Evolutionary conservation across 2,797 vertebrate species (phyloP), one percentile per base, ranked within the genome.

Genomic region (Natrix natrix): DNA sequence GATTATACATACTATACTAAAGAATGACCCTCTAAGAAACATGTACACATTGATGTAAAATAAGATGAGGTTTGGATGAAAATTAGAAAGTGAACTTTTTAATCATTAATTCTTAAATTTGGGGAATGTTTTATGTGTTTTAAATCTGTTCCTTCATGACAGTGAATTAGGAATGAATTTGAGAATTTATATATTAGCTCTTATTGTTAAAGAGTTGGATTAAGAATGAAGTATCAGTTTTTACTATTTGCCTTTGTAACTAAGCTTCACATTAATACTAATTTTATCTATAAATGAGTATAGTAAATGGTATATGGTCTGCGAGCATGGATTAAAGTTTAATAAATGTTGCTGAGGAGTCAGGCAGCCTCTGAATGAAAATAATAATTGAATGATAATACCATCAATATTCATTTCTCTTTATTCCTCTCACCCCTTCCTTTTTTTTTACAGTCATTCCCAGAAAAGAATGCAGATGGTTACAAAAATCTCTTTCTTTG

Each of bases 401-500:
- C 22, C 78, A 48, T 22, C 20, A 83, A 83, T 48, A 43, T 83
- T 83, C 78, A 48, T 48, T 83, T 48, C 10, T 83, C 78, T 83
- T 83, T 4, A 63, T 54, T 88, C 63, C 24, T 61, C 5, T 37
- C 26, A 3, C 6, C 22, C 22, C 12, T 8, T 10, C 7, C 13
- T 20, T 95, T 91, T 91, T 95, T 94, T 93, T 95, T 96, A 88
- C 95, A 99, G 99, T 95, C 98, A 98, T 90, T 98, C 99, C 52
- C 98, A 98, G 96, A 99, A 99, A 97, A 98, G 97, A 97, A 99
- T 99, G 99, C 98, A 99, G 97, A 97, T 97, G 94, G 98, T 99
- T 93, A 98, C 99, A 92, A 98, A 99, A 92, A 98, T 99, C 94
- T 99, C 99, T 96, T 98, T 99, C 97, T 97, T 99, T 86, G 98